Evolutionary conservation across 2,797 vertebrate genomes (phyloP), one percentile per base, ranked within the genome.

Genomic region (Avahi laniger): DNA sequence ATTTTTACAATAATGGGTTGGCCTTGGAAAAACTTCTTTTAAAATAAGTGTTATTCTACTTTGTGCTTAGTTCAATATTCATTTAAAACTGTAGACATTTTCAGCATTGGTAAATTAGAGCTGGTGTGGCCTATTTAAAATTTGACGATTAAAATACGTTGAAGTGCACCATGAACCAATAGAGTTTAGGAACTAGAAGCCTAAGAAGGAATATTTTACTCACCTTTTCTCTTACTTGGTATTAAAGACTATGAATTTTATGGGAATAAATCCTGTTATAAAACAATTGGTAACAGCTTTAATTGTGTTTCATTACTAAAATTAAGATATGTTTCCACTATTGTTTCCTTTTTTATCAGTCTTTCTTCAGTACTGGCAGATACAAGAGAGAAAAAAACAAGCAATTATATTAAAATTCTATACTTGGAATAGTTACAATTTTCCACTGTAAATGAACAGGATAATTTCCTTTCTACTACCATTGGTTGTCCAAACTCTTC

Each of bases 321-420:
- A 38, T 63, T 81, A 78, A 63, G 13, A 8, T 93, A 52, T 4
- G 0, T 50, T 91, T 75, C 28, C 2, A 46, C 18, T n/a, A 95
- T 9, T 83, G 82, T 89, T 96, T 93, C 38, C 41, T 73, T 93
- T 50, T 33, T 92, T 94, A 59, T 65, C n/a, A 89, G 7, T 7
- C 7, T 88, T 88, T 85, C 9, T 48, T 89, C 57, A 70, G 18
- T 35, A 54, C 24, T 59, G 13, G 1, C 1, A 43, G 48, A 80
- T 48, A 78, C 12, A 91, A 59, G 35, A 33, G 26, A 11, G 54
- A 1, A 28, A 63, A 76, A 82, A 92, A 18, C 17, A 85, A 92
- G 22, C 26, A 69, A 11, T 24, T 1, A 70, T 72, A 79, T 38
- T 96, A 78, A 93, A 85, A 94, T 89, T 52, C 26, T 87, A 17